phyloP scores from a whole-genome alignment of 2,797 vertebrate genomes.

The Manis javanica region DNA sequence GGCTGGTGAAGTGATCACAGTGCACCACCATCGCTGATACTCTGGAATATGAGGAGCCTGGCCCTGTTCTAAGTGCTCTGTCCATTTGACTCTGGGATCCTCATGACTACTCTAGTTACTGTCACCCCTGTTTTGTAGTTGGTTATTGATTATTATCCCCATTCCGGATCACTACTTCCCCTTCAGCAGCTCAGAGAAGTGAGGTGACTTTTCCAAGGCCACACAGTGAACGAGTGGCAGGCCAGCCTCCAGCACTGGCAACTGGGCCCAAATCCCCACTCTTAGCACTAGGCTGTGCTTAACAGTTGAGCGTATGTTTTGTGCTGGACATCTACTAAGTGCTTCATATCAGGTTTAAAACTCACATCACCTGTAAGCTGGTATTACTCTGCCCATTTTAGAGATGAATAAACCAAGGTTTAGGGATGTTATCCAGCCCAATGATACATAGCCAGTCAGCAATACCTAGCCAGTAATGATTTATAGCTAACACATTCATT shows the following conservation, averaged over 20 bases:
- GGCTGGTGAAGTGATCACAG: neutral
- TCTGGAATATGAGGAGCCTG: rapidly evolving
- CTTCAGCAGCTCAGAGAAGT: neutral
- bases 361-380: rapidly evolving
- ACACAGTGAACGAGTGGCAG: neutral
- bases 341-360: neutral
- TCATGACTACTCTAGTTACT: neutral
- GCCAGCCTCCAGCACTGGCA: neutral
- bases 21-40: rapidly evolving
- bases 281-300: neutral
- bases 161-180: no score
- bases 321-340: neutral
- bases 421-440: neutral
- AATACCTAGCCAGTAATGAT: no score
- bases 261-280: neutral
- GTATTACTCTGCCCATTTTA: neutral
- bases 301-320: neutral
- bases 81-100: neutral
- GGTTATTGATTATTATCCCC: neutral
- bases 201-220: neutral
- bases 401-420: neutral
- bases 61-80: neutral
- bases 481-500: no score
- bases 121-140: neutral
- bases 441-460: rapidly evolving